phyloP scores from a whole-genome alignment of 2,113 vertebrate genomes.

The Triplophysa rosa region DNA sequence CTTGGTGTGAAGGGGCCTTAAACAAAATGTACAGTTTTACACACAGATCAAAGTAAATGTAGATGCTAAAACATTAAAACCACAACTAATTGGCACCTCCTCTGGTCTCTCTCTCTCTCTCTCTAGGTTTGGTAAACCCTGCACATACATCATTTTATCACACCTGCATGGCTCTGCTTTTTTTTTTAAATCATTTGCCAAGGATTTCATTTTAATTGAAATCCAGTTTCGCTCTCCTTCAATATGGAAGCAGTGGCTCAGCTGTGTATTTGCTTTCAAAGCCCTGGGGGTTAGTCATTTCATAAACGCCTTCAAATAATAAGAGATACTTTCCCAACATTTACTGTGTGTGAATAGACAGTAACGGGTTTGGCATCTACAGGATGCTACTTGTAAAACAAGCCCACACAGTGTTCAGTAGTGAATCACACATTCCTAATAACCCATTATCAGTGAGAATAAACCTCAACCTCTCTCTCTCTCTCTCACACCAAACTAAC shows the following conservation, averaged over 20 bases:
- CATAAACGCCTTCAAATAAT: constrained; percentile 5
- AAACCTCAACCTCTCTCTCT: constrained; percentile 24
- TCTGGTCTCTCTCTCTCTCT: constrained; percentile 16
- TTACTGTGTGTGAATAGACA: not conserved
- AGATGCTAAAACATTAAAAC: not conserved
- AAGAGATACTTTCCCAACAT: not conserved
- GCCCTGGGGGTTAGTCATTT: constrained; percentile 10
- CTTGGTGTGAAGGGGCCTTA: too few species aligned
- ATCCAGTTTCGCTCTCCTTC: not conserved
- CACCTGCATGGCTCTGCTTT: constrained; percentile 4
- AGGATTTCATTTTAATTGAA: constrained; percentile 1
- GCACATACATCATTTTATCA: not conserved
- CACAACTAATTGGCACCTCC: constrained; percentile 13
- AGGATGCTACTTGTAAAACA: constrained; percentile 30
- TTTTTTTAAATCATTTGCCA: not conserved
- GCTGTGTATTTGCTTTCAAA: not conserved
- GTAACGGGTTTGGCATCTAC: constrained; percentile 19
- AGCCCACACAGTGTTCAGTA: constrained; percentile 19
- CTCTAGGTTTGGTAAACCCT: not conserved
- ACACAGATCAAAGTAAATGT: not conserved
- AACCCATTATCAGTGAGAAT: constrained; percentile 5
- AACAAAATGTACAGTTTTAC: not conserved
- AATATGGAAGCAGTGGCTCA: not conserved
- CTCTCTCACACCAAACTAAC: not conserved
- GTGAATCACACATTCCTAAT: constrained; percentile 40